Evolutionary conservation across 1,140 invertebrate species (phyloP).

Genomic region (Eulimnadia texana): DNA sequence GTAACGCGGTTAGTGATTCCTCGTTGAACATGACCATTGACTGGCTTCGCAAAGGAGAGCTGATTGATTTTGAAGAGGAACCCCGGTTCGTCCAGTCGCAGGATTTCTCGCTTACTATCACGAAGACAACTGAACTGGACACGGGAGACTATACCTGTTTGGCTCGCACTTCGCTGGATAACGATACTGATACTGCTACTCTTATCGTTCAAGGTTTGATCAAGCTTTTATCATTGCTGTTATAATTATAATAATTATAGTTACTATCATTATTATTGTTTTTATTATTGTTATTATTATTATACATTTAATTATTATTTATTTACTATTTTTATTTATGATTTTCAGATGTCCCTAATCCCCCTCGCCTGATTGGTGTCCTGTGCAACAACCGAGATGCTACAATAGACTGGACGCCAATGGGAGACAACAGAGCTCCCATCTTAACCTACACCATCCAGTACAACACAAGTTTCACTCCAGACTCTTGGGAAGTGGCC

Average conservation of each 20-base stretch:
- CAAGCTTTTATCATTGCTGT: too few species aligned
- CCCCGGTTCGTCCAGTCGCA: slow-evolving; percentile 36
- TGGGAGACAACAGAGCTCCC: slow-evolving; percentile 85
- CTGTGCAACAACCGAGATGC: slow-evolving; percentile 54
- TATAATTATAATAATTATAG: too few species aligned
- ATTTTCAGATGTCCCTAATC: slow-evolving; percentile 74
- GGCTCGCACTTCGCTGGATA: slow-evolving; percentile 69
- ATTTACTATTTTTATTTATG: too few species aligned
- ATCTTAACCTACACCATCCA: slow-evolving; percentile 84
- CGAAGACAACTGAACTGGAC: slow-evolving; percentile 83
- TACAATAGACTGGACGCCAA: slow-evolving; percentile 64
- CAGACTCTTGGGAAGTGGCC: slow-evolving; percentile 74
- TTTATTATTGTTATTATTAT: too few species aligned
- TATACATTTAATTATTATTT: slow-evolving; percentile 26
- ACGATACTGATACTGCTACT: slow-evolving; percentile 63
- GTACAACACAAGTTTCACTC: slow-evolving; percentile 86
- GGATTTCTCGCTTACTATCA: slow-evolving; percentile 85
- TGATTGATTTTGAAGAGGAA: slow-evolving; percentile 73
- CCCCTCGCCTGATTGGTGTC: slow-evolving; percentile 51
- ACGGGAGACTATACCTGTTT: slow-evolving; percentile 92
- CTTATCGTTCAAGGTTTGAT: slow-evolving; percentile 87
- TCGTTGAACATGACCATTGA: slow-evolving; percentile 62
- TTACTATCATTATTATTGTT: too few species aligned
- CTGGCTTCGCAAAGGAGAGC: slow-evolving; percentile 71
- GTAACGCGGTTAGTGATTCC: slow-evolving; percentile 75